Evolutionary conservation across 2,797 vertebrate species (phyloP).

Genomic region (Microctenopoma stevenorrisi): DNA sequence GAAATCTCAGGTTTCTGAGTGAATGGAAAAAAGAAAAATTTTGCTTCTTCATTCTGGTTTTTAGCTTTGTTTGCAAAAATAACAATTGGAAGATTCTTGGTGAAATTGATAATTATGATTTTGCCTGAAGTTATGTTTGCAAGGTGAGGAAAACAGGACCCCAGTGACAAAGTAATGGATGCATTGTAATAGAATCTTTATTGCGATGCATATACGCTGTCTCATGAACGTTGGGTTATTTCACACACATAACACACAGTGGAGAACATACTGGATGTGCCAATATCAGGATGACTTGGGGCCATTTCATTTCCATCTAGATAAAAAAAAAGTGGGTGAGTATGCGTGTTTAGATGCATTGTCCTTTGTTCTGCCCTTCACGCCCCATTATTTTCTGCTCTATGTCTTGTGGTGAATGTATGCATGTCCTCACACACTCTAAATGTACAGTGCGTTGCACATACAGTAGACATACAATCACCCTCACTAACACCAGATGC

Average conservation of each 20-base stretch:
- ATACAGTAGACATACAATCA: conserved; percentile 5
- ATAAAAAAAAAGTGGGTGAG: neutral
- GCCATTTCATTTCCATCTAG: neutral
- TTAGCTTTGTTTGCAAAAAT: neutral
- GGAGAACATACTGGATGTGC: neutral
- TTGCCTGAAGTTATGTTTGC: neutral
- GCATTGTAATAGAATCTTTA: neutral
- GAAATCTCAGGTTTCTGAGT: conserved; percentile 16
- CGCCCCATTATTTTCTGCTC: neutral
- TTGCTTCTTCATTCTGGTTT: neutral
- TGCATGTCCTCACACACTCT: neutral
- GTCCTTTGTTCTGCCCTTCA: neutral
- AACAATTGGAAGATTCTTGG: neutral
- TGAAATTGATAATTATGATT: neutral
- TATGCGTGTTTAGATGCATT: conserved; percentile 9
- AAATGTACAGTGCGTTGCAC: neutral
- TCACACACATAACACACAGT: neutral
- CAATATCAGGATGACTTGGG: neutral
- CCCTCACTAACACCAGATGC: conserved; percentile 4
- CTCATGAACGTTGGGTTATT: neutral
- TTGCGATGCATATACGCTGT: neutral
- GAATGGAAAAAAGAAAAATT: neutral
- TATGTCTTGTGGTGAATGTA: neutral
- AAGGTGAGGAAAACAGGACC: neutral
- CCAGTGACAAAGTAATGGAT: neutral